Conservation (phyloP, 2,797 vertebrate genomes). For the Menidia menidia region DNA sequence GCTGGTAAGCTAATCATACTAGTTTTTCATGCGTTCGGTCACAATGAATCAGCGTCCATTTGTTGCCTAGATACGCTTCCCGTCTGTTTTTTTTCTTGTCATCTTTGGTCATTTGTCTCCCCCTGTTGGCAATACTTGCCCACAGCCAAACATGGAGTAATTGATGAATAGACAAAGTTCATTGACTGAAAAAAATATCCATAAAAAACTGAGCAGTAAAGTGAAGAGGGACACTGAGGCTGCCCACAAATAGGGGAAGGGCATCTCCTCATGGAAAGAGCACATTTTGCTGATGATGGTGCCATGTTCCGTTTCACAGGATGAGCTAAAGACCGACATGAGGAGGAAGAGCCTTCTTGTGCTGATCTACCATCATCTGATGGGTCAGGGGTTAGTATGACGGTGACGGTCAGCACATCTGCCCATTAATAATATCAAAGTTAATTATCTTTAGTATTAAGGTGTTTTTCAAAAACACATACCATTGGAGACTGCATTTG, state of each 20-base stretch:
- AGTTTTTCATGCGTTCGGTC: background rate
- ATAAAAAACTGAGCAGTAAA: no score
- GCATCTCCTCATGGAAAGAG: background rate
- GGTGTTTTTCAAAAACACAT: no score
- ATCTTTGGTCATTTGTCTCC: conserved; percentile 50
- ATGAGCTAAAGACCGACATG: conserved; percentile 87
- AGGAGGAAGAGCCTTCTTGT: conserved; percentile 91
- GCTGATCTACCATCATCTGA: conserved; percentile 92
- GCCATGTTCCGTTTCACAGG: conserved; percentile 78
- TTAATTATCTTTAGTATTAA: no score
- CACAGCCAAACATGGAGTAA: no score
- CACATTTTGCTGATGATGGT: background rate
- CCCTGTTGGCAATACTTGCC: conserved; percentile 37
- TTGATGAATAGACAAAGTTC: no score
- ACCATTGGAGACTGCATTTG: no score
- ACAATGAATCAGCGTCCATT: conserved; percentile 30
- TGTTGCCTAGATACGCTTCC: conserved; percentile 63
- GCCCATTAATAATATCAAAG: no score
- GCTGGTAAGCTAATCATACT: conserved; percentile 17
- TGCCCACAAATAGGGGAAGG: no score
- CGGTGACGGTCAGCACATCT: no score
- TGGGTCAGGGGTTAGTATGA: conserved; percentile 89
- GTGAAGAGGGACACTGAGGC: no score
- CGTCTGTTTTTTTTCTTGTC: background rate
- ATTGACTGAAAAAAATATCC: no score